Evolutionary conservation across 1,140 invertebrate species (phyloP), one percentile per base, ranked within the genome.

Genomic region (Drosophila subobscura): DNA sequence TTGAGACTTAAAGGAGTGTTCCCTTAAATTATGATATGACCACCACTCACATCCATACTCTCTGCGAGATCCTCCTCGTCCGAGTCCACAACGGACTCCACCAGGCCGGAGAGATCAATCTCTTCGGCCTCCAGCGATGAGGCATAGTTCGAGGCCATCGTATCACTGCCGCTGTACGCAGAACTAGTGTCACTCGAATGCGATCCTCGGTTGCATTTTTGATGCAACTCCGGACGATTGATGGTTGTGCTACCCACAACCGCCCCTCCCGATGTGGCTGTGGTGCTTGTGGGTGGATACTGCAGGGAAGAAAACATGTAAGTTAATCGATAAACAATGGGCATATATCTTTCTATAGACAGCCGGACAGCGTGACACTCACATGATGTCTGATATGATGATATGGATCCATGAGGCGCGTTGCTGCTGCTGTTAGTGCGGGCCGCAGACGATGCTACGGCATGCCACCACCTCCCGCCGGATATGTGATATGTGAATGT

Each of bases 121-220:
- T 98, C 97, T 79, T 98, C 96, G 45, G 95, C 95, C 92, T 97
- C 96, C 71, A 96, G 94, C 59, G 97, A 95, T 4, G 95, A 96
- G 75, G 95, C 96, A 90, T 97, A 96, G 51, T 96, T 96, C 50
- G 96, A 97, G 81, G 97, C 97, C 97, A 99, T 98, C 67, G 97
- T 98, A 93, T 99, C 97, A 52, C 97, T 98, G 29, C 97, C 98
- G 81, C 97, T 98, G 92, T 98, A 98, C 44, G 97, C 97, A 66
- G 97, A 98, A 91, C 97, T 98, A 2, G 97, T 98, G 91, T 99
- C 97, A 91, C 97, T 98, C 27, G 96, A 97, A 90, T 97, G 97
- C 16, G 96, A 97, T 80, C 95, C 96, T 60, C 96, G 93, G 89
- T 96, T 96, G 76, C 95, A 96, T 91, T 97, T 96, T 85, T 95